phyloP scores from a whole-genome alignment of 2,888 invertebrate genomes.

The Drosophila kambysellisi region DNA sequence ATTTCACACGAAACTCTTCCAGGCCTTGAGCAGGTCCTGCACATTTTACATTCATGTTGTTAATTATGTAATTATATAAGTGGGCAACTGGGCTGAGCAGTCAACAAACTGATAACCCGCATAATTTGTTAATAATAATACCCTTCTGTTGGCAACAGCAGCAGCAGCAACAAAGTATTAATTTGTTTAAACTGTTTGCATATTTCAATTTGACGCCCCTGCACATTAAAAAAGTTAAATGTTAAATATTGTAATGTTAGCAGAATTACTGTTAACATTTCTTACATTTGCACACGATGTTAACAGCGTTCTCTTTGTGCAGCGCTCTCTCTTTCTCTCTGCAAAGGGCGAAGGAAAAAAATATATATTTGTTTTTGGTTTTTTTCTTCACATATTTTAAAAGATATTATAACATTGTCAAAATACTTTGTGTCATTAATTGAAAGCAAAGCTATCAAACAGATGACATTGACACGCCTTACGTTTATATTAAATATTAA shows the following conservation, averaged over 20 bases:
- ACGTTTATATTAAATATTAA: neutral
- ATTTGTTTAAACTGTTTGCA: neutral
- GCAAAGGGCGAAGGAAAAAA: neutral
- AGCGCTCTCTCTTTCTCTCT: neutral
- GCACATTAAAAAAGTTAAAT: neutral
- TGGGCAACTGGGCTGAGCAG: neutral
- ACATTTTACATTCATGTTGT: neutral
- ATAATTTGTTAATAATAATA: neutral
- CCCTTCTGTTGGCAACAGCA: neutral
- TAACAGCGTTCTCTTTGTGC: neutral
- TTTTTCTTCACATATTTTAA: neutral
- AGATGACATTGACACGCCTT: neutral
- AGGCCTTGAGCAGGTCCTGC: conserved; percentile 12
- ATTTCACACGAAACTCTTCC: conserved; percentile 7
- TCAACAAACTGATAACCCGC: neutral
- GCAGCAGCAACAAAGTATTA: neutral
- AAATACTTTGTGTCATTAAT: neutral
- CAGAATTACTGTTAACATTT: neutral
- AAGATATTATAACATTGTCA: neutral
- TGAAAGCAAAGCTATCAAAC: neutral
- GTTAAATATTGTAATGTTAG: neutral
- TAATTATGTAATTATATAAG: neutral
- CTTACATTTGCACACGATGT: neutral
- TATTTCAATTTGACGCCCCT: neutral
- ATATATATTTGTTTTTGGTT: neutral